Percentiles rank a stretch among this genome's conserved stretches.
phyloP scores from a whole-genome alignment of 2,797 vertebrate species.

The Muscicapa comitata region DNA sequence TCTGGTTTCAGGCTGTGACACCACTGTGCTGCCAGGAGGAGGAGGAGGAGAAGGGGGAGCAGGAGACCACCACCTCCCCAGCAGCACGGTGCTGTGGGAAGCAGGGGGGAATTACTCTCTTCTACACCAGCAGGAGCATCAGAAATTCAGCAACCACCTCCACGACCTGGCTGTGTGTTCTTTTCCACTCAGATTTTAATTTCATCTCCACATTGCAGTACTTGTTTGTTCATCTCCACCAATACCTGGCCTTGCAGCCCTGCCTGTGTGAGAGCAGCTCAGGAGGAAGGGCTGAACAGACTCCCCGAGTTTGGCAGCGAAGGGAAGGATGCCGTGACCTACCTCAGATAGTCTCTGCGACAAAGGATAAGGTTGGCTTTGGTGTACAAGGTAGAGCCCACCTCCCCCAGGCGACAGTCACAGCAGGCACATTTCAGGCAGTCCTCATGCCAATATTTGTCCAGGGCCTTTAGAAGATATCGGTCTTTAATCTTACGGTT shows the following conservation, averaged over 20 bases:
- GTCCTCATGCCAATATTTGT: constrained; percentile 99
- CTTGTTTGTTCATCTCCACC: not conserved
- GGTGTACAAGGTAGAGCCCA: constrained; percentile 97
- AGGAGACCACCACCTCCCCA: not conserved
- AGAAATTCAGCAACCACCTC: not conserved
- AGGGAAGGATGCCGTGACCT: constrained; percentile 33
- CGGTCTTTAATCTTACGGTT: constrained; percentile 99
- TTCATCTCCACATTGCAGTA: not conserved
- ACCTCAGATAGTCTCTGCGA: constrained; percentile 96
- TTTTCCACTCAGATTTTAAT: not conserved
- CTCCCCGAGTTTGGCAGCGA: not conserved
- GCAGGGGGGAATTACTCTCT: rapidly evolving
- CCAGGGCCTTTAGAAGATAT: constrained; percentile 96
- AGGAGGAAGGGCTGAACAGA: not conserved
- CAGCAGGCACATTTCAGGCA: constrained; percentile 98
- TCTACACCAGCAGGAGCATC: too few relatives aligned
- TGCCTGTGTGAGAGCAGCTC: not conserved
- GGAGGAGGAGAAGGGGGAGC: not conserved
- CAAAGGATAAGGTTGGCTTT: constrained; percentile 99
- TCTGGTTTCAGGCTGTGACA: rapidly evolving
- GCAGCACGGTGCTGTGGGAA: rapidly evolving
- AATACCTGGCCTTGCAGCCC: rapidly evolving
- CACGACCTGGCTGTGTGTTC: rapidly evolving
- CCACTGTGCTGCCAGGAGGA: rapidly evolving
- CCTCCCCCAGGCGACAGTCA: constrained; percentile 94